phyloP scores from a whole-genome alignment of 1,140 invertebrate genomes.

The Artemia franciscana region DNA sequence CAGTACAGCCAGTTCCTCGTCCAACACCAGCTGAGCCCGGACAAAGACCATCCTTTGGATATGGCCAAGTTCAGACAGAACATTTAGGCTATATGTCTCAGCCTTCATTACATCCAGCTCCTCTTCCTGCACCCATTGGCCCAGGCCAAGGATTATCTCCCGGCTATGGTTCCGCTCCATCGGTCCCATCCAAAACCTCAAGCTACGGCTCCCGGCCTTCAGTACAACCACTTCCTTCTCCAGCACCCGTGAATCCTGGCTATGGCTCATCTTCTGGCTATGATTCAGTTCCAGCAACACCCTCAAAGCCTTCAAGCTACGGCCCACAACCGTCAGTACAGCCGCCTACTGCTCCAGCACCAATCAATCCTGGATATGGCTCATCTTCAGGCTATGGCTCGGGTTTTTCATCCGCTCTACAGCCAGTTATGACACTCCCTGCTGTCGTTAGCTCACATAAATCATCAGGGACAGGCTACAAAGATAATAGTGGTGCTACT shows the following conservation, averaged over 20 bases:
- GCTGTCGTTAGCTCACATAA: not conserved
- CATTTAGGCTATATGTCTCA: too few species aligned
- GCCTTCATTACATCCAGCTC: too few species aligned
- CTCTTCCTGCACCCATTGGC: too few species aligned
- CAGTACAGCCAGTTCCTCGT: not conserved
- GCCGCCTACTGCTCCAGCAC: not conserved
- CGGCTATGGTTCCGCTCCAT: too few species aligned
- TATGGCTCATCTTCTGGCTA: conserved; percentile 1
- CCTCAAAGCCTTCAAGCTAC: not conserved
- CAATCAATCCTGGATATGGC: not conserved
- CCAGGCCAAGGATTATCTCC: too few species aligned
- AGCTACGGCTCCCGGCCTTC: not conserved
- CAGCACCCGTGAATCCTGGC: not conserved
- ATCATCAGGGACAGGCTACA: not conserved
- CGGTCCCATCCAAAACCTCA: too few species aligned
- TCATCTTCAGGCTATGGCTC: not conserved
- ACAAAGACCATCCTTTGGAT: too few species aligned
- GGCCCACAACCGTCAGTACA: not conserved
- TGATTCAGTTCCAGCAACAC: not conserved
- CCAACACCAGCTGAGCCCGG: too few species aligned
- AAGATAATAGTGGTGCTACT: not conserved
- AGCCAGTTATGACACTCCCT: not conserved
- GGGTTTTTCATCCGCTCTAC: not conserved
- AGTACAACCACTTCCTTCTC: not conserved
- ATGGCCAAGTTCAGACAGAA: too few species aligned